Conservation (phyloP, 2,888 invertebrate genomes). For the Exocentrus adspersus region DNA sequence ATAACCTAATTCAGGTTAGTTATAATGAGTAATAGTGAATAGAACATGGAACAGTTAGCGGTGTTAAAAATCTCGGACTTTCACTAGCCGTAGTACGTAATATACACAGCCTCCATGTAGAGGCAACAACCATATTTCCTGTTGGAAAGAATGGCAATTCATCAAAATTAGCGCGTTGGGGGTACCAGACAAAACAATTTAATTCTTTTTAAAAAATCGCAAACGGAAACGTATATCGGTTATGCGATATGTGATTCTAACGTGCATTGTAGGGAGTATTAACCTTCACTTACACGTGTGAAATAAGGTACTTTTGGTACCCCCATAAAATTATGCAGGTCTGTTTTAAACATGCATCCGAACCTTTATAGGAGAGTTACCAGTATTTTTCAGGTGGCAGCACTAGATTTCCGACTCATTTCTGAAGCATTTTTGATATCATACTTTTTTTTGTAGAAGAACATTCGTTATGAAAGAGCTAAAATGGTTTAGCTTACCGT, state of each 20-base stretch:
- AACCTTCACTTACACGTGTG: too few species aligned
- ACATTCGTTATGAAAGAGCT: too few species aligned
- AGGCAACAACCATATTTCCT: slow-evolving; percentile 49
- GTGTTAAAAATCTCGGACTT: slow-evolving; percentile 41
- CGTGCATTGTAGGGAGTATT: slow-evolving; percentile 8
- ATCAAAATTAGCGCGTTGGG: slow-evolving; percentile 24
- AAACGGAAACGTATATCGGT: slow-evolving; percentile 21
- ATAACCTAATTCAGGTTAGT: slow-evolving; percentile 37
- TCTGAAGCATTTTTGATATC: too few species aligned
- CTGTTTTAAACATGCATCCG: too few species aligned
- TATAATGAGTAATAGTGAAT: slow-evolving; percentile 36
- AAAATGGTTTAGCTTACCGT: too few species aligned
- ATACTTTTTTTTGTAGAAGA: too few species aligned
- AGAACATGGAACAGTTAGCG: slow-evolving; percentile 17
- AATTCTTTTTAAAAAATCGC: slow-evolving; percentile 15
- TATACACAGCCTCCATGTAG: slow-evolving; percentile 45
- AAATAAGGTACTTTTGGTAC: too few species aligned
- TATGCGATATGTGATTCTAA: slow-evolving; percentile 13
- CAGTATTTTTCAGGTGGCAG: too few species aligned
- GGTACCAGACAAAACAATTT: slow-evolving; percentile 24
- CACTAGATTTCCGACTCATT: too few species aligned
- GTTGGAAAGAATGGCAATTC: slow-evolving; percentile 45
- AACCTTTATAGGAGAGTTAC: too few species aligned
- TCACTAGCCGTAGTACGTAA: slow-evolving; percentile 40
- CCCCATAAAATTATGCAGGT: too few species aligned